These are phyloP conservation scores for Scaptomyza parva DNA, from an alignment of 2,888 invertebrate species.

Conservation along the genomic window DNA sequence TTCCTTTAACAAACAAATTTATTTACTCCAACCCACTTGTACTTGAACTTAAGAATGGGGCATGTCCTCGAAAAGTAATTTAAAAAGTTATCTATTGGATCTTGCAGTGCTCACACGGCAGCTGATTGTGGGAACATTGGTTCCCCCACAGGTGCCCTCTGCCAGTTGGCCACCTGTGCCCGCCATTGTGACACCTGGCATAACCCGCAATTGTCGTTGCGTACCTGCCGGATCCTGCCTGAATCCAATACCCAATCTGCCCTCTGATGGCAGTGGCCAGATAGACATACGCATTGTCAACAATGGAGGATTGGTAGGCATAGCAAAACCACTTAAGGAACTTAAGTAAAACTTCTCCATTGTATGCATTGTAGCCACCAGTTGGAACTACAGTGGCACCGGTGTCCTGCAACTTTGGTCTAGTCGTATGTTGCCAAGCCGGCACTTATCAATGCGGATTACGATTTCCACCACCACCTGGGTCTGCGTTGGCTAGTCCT, in stretches of 20 bases:
- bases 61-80: slow-evolving; percentile 2
- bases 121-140: slow-evolving; percentile 70
- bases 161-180: slow-evolving; percentile 60
- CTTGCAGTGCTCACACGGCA: slow-evolving; percentile 75
- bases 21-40: background rate
- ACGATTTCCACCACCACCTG: slow-evolving; percentile 81
- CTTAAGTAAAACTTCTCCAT: background rate
- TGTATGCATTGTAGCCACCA: slow-evolving; percentile 47
- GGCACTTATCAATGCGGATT: slow-evolving; percentile 83
- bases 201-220: slow-evolving; percentile 78
- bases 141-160: slow-evolving; percentile 52
- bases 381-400: slow-evolving; percentile 42
- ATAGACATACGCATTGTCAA: slow-evolving; percentile 88
- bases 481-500: slow-evolving; percentile 80
- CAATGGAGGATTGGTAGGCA: slow-evolving; percentile 83
- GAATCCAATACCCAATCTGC: slow-evolving; percentile 66
- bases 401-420: slow-evolving; percentile 73
- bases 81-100: background rate
- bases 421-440: slow-evolving; percentile 80
- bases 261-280: slow-evolving; percentile 86
- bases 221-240: slow-evolving; percentile 83
- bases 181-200: slow-evolving; percentile 50
- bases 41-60: background rate
- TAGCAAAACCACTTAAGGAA: background rate
- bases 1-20: background rate